Conservation (phyloP, 1,140 invertebrate species). For the Lasioglossum baleicum region DNA sequence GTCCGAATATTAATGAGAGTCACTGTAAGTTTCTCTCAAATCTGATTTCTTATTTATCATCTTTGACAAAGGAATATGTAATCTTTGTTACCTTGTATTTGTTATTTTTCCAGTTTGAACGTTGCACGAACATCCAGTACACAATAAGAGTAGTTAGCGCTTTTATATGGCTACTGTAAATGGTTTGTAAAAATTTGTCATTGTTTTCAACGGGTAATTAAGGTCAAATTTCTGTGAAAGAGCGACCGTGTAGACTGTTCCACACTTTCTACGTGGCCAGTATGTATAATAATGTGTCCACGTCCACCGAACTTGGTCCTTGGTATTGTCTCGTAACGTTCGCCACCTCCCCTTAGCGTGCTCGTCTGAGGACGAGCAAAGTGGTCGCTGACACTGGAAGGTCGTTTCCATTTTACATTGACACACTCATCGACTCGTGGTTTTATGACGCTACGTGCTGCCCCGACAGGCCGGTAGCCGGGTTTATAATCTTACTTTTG, state of each 20-base stretch:
- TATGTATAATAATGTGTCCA: conserved; percentile 34
- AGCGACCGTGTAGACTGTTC: conserved; percentile 43
- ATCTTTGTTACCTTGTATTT: too few species aligned
- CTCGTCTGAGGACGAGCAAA: conserved; percentile 54
- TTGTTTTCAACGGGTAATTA: conserved; percentile 4
- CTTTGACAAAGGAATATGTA: too few species aligned
- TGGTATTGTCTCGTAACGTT: conserved; percentile 59
- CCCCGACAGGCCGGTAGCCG: not conserved
- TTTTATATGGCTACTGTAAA: not conserved
- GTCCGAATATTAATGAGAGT: too few species aligned
- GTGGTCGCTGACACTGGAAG: conserved; percentile 67
- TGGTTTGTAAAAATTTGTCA: conserved; percentile 27
- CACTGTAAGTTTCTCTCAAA: too few species aligned
- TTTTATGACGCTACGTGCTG: conserved; percentile 53
- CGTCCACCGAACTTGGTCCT: conserved; percentile 59
- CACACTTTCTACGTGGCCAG: conserved; percentile 55
- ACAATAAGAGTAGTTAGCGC: too few species aligned
- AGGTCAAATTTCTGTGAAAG: conserved; percentile 32
- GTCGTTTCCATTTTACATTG: conserved; percentile 62
- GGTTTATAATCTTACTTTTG: conserved; percentile 8
- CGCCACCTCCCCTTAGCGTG: conserved; percentile 18
- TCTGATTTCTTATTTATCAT: too few species aligned
- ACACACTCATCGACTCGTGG: conserved; percentile 52
- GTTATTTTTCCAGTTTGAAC: too few species aligned
- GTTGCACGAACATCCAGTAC: too few species aligned